These are phyloP conservation scores for Carterocephalus palaemon DNA, from an alignment of 2,888 invertebrate species.

Conservation along the genomic window DNA sequence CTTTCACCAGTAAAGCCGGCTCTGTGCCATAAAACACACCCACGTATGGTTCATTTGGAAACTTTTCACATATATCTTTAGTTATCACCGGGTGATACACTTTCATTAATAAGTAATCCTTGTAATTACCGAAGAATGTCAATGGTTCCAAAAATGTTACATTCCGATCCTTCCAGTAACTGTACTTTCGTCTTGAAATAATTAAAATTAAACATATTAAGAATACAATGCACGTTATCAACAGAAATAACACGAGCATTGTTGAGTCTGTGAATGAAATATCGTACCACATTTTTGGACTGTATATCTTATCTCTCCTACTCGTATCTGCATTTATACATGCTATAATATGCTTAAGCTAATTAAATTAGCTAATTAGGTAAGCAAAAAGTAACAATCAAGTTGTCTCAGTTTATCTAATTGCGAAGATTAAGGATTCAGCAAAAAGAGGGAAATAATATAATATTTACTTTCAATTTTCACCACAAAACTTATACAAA, in stretches of 20 bases:
- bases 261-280: no score
- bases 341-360: no score
- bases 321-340: no score
- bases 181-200: not conserved
- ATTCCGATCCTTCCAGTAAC: slow-evolving; percentile 2
- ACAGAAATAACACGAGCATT: not conserved
- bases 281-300: no score
- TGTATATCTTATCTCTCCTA: no score
- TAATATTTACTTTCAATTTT: no score
- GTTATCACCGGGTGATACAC: slow-evolving; percentile 35
- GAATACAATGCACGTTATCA: not conserved
- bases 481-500: no score
- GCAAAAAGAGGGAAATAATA: no score
- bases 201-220: not conserved
- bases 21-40: slow-evolving; percentile 57
- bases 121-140: slow-evolving; percentile 53
- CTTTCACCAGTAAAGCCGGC: slow-evolving; percentile 52
- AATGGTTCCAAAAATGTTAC: slow-evolving; percentile 34
- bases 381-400: no score
- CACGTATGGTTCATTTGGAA: slow-evolving; percentile 47
- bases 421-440: no score
- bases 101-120: slow-evolving; percentile 43
- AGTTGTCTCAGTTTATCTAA: no score
- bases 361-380: no score
- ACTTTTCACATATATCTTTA: slow-evolving; percentile 44